Conservation (phyloP, 1,140 invertebrate species). For the Wasmannia auropunctata region DNA sequence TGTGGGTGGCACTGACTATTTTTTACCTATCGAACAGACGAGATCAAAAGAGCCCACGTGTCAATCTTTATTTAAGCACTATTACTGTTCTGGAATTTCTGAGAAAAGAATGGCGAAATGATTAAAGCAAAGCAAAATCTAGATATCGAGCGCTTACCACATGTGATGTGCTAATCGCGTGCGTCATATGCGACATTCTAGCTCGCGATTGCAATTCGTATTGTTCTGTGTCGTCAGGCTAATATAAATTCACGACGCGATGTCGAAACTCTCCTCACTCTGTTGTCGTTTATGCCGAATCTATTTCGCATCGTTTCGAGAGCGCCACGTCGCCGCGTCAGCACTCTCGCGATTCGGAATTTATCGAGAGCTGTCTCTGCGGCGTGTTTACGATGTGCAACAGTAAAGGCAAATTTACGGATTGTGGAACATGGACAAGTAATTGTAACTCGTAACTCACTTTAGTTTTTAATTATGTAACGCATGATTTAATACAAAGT, state of each 20-base stretch:
- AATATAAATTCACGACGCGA: constrained; percentile 39
- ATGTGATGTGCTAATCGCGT: constrained; percentile 41
- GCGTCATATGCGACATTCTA: constrained; percentile 47
- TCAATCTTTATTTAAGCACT: neutral
- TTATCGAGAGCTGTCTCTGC: neutral
- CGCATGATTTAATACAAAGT: neutral
- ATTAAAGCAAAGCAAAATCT: constrained; percentile 29
- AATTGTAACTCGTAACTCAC: neutral
- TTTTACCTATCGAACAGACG: neutral
- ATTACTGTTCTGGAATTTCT: neutral
- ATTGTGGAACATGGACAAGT: neutral
- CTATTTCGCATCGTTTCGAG: constrained; percentile 20
- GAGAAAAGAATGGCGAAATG: constrained; percentile 20
- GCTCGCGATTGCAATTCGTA: constrained; percentile 34
- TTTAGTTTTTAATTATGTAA: constrained; percentile 1
- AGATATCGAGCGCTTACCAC: constrained; percentile 45
- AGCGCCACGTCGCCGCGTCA: too few relatives aligned
- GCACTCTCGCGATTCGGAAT: neutral
- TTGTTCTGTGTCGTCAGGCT: constrained; percentile 45
- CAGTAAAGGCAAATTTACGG: neutral
- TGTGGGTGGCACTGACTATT: neutral
- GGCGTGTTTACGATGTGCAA: neutral
- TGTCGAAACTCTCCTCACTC: constrained; percentile 38
- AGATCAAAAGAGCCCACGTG: neutral
- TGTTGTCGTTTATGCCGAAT: constrained; percentile 23